Evolutionary conservation across 2,888 invertebrate genomes (phyloP).

Genomic region (Erebia epiphron): DNA sequence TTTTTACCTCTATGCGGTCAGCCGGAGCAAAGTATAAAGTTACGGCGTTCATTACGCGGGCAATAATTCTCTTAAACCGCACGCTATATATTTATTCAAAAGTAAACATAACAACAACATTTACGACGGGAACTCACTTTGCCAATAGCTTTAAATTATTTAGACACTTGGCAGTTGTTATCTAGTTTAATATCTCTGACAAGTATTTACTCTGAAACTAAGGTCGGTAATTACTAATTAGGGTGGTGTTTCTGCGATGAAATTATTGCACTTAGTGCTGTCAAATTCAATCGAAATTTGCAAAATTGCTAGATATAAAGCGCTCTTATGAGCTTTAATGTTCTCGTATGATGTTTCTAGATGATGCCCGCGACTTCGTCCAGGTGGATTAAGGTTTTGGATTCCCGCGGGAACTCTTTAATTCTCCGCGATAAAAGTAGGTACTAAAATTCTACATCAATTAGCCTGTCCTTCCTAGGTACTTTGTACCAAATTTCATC

Average conservation of each 20-base stretch:
- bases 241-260: constrained; percentile 8
- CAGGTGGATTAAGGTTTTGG: no score
- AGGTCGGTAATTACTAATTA: constrained; percentile 1
- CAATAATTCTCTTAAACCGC: constrained; percentile 39
- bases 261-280: no score
- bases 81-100: constrained; percentile 23
- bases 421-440: no score
- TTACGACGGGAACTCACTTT: constrained; percentile 38
- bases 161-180: constrained; percentile 21
- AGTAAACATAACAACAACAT: constrained; percentile 24
- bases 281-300: no score
- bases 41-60: constrained; percentile 38
- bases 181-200: constrained; percentile 26
- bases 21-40: constrained; percentile 34
- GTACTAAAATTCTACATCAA: no score
- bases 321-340: no score
- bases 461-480: no score
- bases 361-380: no score
- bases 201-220: not conserved
- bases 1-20: constrained; percentile 28
- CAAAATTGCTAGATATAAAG: no score
- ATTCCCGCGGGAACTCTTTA: no score
- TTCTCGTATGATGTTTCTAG: no score
- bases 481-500: no score
- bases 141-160: constrained; percentile 31